Percentiles rank a stretch among this genome's conserved stretches.
Evolutionary conservation across 2,797 vertebrate species (phyloP).

Genomic region (Setipinna tenuifilis): DNA sequence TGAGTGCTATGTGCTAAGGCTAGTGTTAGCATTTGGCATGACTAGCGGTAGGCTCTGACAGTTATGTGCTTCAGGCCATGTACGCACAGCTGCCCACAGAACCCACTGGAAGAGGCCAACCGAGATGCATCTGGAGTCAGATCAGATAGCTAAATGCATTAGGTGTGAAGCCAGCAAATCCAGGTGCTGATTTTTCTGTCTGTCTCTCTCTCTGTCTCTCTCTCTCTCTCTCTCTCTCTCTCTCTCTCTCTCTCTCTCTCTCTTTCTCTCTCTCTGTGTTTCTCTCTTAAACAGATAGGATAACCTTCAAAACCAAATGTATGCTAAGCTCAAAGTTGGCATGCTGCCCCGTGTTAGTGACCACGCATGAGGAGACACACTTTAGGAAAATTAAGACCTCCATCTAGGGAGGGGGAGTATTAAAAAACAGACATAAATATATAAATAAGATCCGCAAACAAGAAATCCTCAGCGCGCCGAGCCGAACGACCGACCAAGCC

Average conservation of each 20-base stretch:
- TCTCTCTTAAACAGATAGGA: not conserved
- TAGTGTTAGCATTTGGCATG: not conserved
- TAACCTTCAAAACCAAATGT: constrained; percentile 11
- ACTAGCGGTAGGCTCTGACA: not conserved
- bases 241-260: not conserved
- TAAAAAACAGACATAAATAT: constrained; percentile 3
- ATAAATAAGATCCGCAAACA: not conserved
- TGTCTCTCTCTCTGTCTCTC: not conserved
- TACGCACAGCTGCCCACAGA: not conserved
- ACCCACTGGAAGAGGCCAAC: not conserved
- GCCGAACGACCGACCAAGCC: not conserved
- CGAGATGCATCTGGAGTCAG: constrained; percentile 7
- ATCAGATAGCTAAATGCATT: constrained; percentile 2
- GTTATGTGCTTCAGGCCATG: constrained; percentile 7
- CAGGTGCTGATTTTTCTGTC: not conserved
- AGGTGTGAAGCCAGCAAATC: not conserved
- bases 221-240: not conserved
- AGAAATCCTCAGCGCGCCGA: not conserved
- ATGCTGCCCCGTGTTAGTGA: not conserved
- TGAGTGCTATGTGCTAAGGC: not conserved
- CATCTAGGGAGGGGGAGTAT: not conserved
- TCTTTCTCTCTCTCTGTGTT: not conserved
- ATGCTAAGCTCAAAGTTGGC: constrained; percentile 15
- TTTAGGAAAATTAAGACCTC: constrained; percentile 12
- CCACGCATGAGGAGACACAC: not conserved